Percentiles rank a stretch among this genome's conserved stretches.
Evolutionary conservation across 1,140 invertebrate genomes (phyloP).

Genomic region (Drosophila sp.): DNA sequence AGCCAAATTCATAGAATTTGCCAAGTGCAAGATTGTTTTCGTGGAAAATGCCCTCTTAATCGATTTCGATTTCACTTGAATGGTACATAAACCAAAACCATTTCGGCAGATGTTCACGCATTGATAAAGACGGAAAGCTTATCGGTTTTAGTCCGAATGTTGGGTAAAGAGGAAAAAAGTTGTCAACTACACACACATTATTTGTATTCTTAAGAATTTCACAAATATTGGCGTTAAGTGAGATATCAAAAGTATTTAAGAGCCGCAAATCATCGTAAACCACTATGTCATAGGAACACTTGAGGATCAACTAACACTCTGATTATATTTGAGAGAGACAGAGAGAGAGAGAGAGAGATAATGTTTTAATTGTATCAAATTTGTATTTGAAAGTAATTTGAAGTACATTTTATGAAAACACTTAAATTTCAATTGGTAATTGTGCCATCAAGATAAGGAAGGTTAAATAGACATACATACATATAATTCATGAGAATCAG

Average conservation of each 20-base stretch:
- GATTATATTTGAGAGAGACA: not conserved
- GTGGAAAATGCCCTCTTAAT: not conserved
- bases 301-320: not conserved
- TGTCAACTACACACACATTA: not conserved
- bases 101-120: not conserved
- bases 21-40: not conserved
- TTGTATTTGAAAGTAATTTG: not conserved
- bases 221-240: too few relatives aligned
- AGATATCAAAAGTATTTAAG: too few relatives aligned
- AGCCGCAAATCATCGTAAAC: too few relatives aligned
- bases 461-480: not conserved
- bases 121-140: not conserved
- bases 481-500: not conserved
- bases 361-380: not conserved
- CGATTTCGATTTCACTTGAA: not conserved
- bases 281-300: too few relatives aligned
- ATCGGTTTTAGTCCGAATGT: not conserved
- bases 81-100: not conserved
- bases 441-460: not conserved
- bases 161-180: not conserved
- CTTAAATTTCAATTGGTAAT: constrained; percentile 1
- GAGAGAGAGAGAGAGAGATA: not conserved
- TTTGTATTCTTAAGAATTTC: too few relatives aligned
- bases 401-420: not conserved
- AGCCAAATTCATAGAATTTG: not conserved